Conservation (phyloP, 2,113 vertebrate genomes). For the Coregonus clupeaformis region DNA sequence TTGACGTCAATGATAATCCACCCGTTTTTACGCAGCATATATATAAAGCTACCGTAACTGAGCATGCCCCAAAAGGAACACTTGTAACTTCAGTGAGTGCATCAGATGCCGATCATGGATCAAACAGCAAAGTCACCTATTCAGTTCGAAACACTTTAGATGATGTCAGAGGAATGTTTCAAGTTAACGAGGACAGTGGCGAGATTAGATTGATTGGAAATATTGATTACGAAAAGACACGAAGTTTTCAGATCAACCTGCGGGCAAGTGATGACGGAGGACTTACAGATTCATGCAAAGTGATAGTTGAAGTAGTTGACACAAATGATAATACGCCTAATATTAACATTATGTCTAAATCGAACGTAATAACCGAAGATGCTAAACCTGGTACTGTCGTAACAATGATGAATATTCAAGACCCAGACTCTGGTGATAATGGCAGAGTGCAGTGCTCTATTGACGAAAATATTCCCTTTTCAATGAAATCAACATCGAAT, state of each 20-base stretch:
- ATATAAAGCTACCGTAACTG: conserved; percentile 61
- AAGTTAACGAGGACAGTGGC: conserved; percentile 60
- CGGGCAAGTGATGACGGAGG: conserved; percentile 73
- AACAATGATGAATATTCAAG: conserved; percentile 55
- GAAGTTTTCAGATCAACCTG: conserved; percentile 60
- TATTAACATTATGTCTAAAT: conserved; percentile 64
- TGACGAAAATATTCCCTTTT: conserved; percentile 40
- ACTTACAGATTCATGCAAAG: conserved; percentile 54
- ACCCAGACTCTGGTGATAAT: conserved; percentile 60
- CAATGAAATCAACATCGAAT: conserved; percentile 56
- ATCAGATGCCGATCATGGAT: conserved; percentile 70
- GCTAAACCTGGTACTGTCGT: conserved; percentile 45
- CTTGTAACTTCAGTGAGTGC: conserved; percentile 59
- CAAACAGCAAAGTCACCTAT: conserved; percentile 70
- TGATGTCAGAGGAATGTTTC: conserved; percentile 53
- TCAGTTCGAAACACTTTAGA: conserved; percentile 58
- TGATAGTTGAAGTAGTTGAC: conserved; percentile 71
- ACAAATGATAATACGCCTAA: conserved; percentile 74
- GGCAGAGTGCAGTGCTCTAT: conserved; percentile 44
- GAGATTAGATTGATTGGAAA: conserved; percentile 60
- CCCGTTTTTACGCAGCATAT: conserved; percentile 50
- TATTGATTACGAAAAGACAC: conserved; percentile 72
- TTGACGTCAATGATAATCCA: conserved; percentile 61
- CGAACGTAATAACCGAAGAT: conserved; percentile 56
- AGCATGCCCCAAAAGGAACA: conserved; percentile 54